phyloP scores from a whole-genome alignment of 2,113 vertebrate genomes.

The Salvator merianae region DNA sequence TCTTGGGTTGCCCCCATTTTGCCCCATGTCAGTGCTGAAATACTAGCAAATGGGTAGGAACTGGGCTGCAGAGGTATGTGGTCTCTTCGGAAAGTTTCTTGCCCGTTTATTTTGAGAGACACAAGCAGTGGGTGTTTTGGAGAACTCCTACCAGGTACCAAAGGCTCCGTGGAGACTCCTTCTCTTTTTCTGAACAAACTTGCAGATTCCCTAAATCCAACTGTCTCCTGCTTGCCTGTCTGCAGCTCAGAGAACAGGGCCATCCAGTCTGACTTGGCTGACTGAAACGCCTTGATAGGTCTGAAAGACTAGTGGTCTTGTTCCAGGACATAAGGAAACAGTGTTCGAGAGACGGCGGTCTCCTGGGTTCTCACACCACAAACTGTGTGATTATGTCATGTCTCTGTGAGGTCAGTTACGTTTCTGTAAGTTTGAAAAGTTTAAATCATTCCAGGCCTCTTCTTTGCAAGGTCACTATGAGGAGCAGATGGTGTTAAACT shows the following conservation, averaged over 20 bases:
- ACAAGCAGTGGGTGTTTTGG: neutral
- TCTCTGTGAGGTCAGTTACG: conserved; percentile 68
- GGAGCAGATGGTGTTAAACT: conserved; percentile 33
- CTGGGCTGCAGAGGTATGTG: neutral
- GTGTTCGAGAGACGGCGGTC: conserved; percentile 34
- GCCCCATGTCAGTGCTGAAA: neutral
- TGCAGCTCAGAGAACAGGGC: neutral
- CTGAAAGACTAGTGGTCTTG: conserved; percentile 61
- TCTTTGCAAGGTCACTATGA: conserved; percentile 25
- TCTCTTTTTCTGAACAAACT: fast-evolving
- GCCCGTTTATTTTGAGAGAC: fast-evolving
- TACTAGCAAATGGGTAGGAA: neutral
- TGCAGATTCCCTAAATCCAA: neutral
- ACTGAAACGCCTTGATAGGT: conserved; percentile 38
- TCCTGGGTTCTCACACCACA: conserved; percentile 8
- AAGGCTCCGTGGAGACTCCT: fast-evolving
- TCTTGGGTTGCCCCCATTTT: neutral
- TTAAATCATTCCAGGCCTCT: conserved; percentile 17
- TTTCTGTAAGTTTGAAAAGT: conserved; percentile 2
- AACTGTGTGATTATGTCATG: conserved; percentile 61
- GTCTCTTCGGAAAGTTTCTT: neutral
- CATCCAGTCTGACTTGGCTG: conserved; percentile 21
- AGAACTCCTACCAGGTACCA: neutral
- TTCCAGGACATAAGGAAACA: conserved; percentile 66
- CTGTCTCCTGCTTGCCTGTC: neutral